Conservation (phyloP, 2,888 invertebrate species). For the Tolmerus cingulatus region DNA sequence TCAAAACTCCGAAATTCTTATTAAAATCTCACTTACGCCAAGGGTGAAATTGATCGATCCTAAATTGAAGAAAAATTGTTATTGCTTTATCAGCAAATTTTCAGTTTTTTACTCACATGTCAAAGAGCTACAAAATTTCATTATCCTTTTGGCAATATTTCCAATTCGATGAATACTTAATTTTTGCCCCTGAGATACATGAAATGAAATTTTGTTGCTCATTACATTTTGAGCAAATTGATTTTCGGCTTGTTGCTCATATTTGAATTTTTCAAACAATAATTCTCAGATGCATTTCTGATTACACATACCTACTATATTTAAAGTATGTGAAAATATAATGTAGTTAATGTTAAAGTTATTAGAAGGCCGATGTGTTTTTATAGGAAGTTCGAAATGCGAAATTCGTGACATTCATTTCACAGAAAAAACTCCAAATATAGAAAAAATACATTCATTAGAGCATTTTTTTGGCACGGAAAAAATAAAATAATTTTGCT, state of each 20-base stretch:
- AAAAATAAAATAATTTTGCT: no score
- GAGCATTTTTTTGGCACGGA: no score
- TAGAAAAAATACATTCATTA: no score
- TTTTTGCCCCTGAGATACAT: background rate
- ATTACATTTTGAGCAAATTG: background rate
- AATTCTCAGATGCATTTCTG: background rate
- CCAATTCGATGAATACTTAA: conserved; percentile 20
- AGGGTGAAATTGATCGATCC: background rate
- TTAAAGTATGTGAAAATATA: no score
- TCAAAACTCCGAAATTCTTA: background rate
- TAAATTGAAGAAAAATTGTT: background rate
- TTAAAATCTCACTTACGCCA: background rate
- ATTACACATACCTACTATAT: no score
- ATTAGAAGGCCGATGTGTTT: no score
- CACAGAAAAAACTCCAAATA: no score
- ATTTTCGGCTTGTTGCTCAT: background rate
- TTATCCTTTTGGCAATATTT: conserved; percentile 2
- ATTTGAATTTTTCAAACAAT: background rate
- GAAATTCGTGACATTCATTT: no score
- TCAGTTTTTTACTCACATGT: background rate
- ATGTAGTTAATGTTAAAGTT: no score
- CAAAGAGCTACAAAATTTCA: background rate
- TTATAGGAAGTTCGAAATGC: no score
- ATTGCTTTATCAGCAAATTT: background rate
- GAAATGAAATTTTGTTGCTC: background rate